These are phyloP conservation scores for Halocaridina rubra DNA, from an alignment of 2,888 invertebrate genomes.

Conservation along the genomic window DNA sequence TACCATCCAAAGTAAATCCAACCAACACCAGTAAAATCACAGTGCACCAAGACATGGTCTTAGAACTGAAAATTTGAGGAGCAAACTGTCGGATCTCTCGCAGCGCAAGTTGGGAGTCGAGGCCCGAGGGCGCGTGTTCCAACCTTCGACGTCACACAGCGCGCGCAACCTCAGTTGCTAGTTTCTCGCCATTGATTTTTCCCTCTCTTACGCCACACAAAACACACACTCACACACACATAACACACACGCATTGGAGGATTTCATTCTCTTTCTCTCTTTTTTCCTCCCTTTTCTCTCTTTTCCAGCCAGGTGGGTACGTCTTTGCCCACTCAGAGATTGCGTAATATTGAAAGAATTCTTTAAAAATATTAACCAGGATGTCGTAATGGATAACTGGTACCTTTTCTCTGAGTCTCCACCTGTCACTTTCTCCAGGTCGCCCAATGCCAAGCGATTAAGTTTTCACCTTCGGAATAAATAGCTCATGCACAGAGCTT, in stretches of 20 bases:
- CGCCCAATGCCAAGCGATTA: too few species aligned
- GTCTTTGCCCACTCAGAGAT: too few species aligned
- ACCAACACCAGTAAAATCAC: constrained; percentile 46
- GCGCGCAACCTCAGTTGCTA: not conserved
- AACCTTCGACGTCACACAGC: constrained; percentile 42
- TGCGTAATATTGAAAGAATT: too few species aligned
- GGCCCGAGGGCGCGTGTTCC: constrained; percentile 40
- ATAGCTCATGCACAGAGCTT: too few species aligned
- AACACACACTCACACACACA: not conserved
- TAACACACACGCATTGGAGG: not conserved
- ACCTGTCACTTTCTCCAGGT: not conserved
- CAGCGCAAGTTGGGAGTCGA: constrained; percentile 24
- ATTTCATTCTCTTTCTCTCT: not conserved
- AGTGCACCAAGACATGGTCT: constrained; percentile 49
- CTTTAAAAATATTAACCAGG: too few species aligned
- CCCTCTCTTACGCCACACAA: not conserved
- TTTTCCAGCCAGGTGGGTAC: not conserved
- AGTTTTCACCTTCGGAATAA: too few species aligned
- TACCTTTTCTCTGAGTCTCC: not conserved
- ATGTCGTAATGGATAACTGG: not conserved
- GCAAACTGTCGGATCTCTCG: constrained; percentile 31
- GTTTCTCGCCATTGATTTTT: not conserved
- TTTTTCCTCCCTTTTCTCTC: not conserved
- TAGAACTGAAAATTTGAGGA: constrained; percentile 50
- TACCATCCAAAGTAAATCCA: constrained; percentile 41